Evolutionary conservation across 2,888 invertebrate genomes (phyloP), one percentile per base, ranked within the genome.

Genomic region (Coenonympha arcania): DNA sequence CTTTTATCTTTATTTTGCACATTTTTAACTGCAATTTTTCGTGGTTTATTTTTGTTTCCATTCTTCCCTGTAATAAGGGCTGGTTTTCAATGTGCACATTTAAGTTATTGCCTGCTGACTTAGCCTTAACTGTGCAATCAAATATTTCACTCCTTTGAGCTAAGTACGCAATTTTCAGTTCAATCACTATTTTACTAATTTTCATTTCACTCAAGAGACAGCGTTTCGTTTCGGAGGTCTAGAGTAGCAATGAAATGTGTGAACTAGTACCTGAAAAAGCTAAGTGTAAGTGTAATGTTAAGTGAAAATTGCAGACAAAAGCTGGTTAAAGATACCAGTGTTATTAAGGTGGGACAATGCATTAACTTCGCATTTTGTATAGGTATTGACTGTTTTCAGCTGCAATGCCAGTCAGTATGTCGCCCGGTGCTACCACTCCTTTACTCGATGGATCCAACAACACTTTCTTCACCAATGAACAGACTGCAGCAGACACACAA

Each of bases 401-500:
- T 64, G 81, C 86, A 3, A 71, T 87, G 68, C 82, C 84, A 20
- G 85, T 87, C 48, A 80, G 72, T 43, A 82, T 87, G 78, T 81
- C 86, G 0, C 83, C 85, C 0, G 84, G 84, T 0, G 80, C 70
- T 0, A 81, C 82, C 0, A 83, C 84, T 1, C 82, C 86, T 0
- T 68, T 87, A 26, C 75, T 87, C 46, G 87, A 87, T 48, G 75
- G 74, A n/a, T 62, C 78, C 5, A 82, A 64, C 43, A 72, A 76
- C 0, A 74, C 79, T 0, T 87, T 85, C 69, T 87, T 87, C 61
- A 74, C 80, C 2, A 59, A 78, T 3, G 87, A 87, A 55, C 82
- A 74, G 55, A 78, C 82, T 1, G 66, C 75, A 4, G 66, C 75
- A 19, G 86, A 86, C 39, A 77, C 83, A 11, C 84, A 82, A 55